Base-by-base conservation (phyloP, 2,797 vertebrate species). In the Thunnus albacares region DNA sequence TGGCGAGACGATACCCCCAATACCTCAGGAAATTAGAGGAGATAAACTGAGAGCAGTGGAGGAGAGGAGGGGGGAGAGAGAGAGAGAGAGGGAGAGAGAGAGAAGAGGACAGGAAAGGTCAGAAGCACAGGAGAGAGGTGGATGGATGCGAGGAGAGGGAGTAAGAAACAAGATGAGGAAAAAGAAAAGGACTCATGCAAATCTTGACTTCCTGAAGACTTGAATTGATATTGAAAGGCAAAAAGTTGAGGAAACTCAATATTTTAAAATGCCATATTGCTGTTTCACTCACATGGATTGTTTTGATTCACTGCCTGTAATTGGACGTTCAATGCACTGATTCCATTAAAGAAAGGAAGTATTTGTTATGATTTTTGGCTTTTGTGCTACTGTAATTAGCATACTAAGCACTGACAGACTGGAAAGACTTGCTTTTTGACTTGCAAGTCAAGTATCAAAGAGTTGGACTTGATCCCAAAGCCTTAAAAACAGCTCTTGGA, bases 11-110 rank as follows among this genome's bases (percentile, higher is more conserved):
- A 89, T 88, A 91, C 77, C 82, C 79, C 79, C 68, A 80, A 64
- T 75, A 85, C 77, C 75, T 84, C 87, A 78, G 84, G 91, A 92
- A 89, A 88, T 72, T 61, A 86, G 84, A 91, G 87, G 70, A 89
- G 82, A 87, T 86, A 80, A 84, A 85, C 24, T 1, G 15, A 78
- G 74, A 71, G 72, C 13, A 71, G 69, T 14, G 7, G 55, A 75
- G 60, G 26, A 67, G 74, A 30, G 59, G 22, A 17, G n/a, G 33
- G 43, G 26, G 52, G 38, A 6, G 45, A 8, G 17, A 1, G 47
- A 53, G 60, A 30, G 6, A 24, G 26, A 20, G n/a, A 30, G 43
- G 26, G 52, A 49, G 18, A 26, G 3, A 2, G 43, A 17, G 38
- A 65, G 41, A 43, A 52, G 66, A 77, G 62, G 80, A 81, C 68